Conservation (phyloP, 2,888 invertebrate genomes). For the Pegoplata infirma region DNA sequence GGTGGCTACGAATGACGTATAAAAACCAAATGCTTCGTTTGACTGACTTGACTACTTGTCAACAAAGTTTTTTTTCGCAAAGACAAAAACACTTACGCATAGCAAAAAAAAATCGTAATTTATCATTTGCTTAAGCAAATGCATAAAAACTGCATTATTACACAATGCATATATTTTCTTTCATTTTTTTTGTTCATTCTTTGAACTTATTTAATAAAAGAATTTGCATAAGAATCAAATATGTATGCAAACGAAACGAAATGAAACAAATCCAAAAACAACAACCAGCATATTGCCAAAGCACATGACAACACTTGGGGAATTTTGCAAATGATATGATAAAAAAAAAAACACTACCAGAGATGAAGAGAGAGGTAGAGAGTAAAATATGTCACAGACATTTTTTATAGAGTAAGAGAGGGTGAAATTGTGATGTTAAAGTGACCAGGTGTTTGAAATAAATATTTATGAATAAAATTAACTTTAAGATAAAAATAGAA, state of each 20-base stretch:
- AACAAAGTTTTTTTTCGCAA: neutral
- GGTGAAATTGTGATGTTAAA: neutral
- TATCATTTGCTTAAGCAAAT: conserved; percentile 26
- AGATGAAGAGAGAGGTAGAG: neutral
- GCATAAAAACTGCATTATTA: neutral
- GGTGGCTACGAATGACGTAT: conserved; percentile 46
- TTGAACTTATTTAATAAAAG: conserved; percentile 29
- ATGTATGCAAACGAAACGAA: neutral
- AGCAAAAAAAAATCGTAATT: conserved; percentile 32
- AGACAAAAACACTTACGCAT: neutral
- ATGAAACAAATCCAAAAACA: conserved; percentile 4
- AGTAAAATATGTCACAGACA: conserved; percentile 4
- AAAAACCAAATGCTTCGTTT: conserved; percentile 39
- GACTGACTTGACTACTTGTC: conserved; percentile 11
- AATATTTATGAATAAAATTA: too few species aligned
- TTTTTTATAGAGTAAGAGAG: neutral
- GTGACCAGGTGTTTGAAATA: neutral
- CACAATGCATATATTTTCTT: neutral
- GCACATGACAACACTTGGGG: conserved; percentile 49
- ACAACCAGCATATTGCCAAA: neutral
- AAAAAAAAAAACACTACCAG: neutral
- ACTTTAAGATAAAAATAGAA: too few species aligned
- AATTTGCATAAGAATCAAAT: conserved; percentile 44
- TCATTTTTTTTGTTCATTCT: conserved; percentile 10
- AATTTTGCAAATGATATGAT: conserved; percentile 20